Evolutionary conservation across 2,797 vertebrate species (phyloP), one percentile per base, ranked within the genome.

Genomic region (Rhinichthys osculus): DNA sequence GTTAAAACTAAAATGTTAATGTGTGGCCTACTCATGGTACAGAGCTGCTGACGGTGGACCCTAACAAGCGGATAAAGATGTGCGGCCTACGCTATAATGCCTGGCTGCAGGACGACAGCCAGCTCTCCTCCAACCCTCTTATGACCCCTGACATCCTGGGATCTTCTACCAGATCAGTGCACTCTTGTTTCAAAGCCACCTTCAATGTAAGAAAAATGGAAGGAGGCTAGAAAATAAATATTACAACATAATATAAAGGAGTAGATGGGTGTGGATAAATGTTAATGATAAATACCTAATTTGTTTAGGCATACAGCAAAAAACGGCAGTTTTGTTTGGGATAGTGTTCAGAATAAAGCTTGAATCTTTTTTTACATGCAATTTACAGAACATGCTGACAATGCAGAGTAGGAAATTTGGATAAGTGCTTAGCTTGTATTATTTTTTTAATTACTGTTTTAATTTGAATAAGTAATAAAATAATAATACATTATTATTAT

Each of bases 61-160:
- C 98, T 89, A 97, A 96, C 94, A 99, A 99, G 94, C 95, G 98
- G 92, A 99, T 99, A 92, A 99, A 99, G 92, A 99, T 99, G 97
- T 98, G 97, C 16, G 96, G 97, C 80, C 95, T 99, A 81, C 96
- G 98, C 66, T 97, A 99, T 92, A 99, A 97, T 0, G 95, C 97
- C 84, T 99, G 98, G 98, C 97, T 99, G 69, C 98, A 99, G 93
- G 98, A 98, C n/a, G 97, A 98, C 92, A 98, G 98, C 91, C 98
- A 99, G 91, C 95, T 99, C 83, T 99, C 98, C 86, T 99, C 98
- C 57, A 99, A 99, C 88, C 98, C 98, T 16, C 96, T 99, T 30
- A 99, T 99, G 98, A 99, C 98, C 4, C 98, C 98, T 0, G 98
- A 98, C 93, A 96, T 99, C 80, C 96, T 99, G 1, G 98, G 98